phyloP scores from a whole-genome alignment of 2,888 invertebrate species.

The Scaptomyza cyrtandrae region DNA sequence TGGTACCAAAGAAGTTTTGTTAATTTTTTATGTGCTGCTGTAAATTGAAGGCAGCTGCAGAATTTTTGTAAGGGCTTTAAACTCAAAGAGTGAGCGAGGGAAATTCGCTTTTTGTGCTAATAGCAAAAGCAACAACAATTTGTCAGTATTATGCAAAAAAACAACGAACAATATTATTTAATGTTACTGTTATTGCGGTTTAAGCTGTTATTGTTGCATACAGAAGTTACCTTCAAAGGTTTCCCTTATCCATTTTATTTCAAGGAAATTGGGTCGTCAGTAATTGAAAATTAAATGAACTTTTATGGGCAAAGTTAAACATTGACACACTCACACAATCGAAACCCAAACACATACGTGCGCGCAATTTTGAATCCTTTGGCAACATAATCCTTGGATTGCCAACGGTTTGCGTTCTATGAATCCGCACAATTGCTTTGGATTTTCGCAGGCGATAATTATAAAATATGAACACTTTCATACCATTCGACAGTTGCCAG shows the following conservation, averaged over 20 bases:
- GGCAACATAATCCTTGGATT: not conserved
- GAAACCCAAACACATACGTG: slow-evolving; percentile 7
- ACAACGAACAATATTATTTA: slow-evolving; percentile 21
- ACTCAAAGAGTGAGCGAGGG: slow-evolving; percentile 10
- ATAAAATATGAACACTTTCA: slow-evolving; percentile 74
- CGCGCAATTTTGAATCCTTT: slow-evolving; percentile 9
- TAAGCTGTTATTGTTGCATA: slow-evolving; percentile 11
- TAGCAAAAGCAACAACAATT: slow-evolving; percentile 58
- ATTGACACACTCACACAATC: slow-evolving; percentile 34
- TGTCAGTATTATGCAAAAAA: slow-evolving; percentile 49
- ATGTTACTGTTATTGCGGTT: slow-evolving; percentile 33
- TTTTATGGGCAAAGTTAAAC: slow-evolving; percentile 74
- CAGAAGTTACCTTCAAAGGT: slow-evolving; percentile 35
- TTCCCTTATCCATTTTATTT: slow-evolving; percentile 19
- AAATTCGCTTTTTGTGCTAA: slow-evolving; percentile 39
- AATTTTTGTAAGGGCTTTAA: slow-evolving; percentile 26
- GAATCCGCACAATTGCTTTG: slow-evolving; percentile 67
- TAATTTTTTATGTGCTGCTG: slow-evolving; percentile 72
- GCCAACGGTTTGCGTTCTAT: slow-evolving; percentile 24
- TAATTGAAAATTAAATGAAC: slow-evolving; percentile 80
- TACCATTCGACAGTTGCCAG: slow-evolving; percentile 45
- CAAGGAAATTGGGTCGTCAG: slow-evolving; percentile 45
- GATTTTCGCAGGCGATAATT: slow-evolving; percentile 73
- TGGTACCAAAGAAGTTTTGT: slow-evolving; percentile 49
- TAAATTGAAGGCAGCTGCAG: slow-evolving; percentile 72